A percentile compares a stretch with the other conserved stretches of the same genome.
These are phyloP conservation scores for Tetramorium parvispinum DNA, from an alignment of 1,140 invertebrate species.

Conservation along the genomic window DNA sequence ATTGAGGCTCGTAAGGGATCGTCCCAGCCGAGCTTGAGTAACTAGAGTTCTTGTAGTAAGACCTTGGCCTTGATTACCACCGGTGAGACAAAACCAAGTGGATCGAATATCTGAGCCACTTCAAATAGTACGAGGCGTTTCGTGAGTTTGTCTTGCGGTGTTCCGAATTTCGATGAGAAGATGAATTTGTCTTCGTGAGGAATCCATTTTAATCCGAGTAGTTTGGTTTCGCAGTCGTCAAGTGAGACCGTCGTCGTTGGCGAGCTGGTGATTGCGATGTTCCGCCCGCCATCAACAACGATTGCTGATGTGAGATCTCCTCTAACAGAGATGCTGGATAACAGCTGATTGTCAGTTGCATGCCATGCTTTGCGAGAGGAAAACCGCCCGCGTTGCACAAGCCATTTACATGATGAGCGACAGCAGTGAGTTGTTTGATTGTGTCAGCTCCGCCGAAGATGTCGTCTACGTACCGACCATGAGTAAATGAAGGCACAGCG, in stretches of 20 bases:
- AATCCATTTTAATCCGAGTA: constrained; percentile 35
- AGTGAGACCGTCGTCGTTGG: neutral
- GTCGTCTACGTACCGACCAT: too few relatives aligned
- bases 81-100: constrained; percentile 40
- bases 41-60: constrained; percentile 58
- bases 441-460: too few relatives aligned
- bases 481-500: too few relatives aligned
- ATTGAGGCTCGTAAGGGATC: constrained; percentile 36
- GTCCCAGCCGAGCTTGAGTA: constrained; percentile 42
- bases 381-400: too few relatives aligned
- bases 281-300: too few relatives aligned
- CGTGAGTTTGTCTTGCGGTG: neutral
- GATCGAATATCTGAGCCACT: constrained; percentile 46
- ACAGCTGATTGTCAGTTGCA: too few relatives aligned
- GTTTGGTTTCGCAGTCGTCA: constrained; percentile 52
- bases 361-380: too few relatives aligned
- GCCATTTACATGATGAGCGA: too few relatives aligned
- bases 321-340: too few relatives aligned
- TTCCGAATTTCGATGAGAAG: neutral
- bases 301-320: too few relatives aligned
- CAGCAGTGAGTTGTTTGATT: too few relatives aligned
- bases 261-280: too few relatives aligned
- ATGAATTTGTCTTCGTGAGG: constrained; percentile 14
- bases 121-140: neutral
- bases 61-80: constrained; percentile 59